phyloP scores from a whole-genome alignment of 1,140 invertebrate genomes.

The Thaumatotibia leucotreta region DNA sequence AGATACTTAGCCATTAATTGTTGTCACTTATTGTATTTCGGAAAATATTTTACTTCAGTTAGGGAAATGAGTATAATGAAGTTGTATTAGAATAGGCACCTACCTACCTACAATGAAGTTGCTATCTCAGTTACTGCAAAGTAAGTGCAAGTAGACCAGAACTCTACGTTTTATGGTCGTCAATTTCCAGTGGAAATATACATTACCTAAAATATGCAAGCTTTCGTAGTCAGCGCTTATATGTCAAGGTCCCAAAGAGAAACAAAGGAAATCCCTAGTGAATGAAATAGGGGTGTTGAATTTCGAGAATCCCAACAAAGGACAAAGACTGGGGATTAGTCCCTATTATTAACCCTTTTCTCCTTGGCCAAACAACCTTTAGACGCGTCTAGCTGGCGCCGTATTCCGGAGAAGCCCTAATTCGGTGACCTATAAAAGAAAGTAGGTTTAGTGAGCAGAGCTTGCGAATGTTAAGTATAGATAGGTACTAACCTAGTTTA shows the following conservation, averaged over 20 bases:
- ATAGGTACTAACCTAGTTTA: background rate
- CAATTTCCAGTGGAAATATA: too few species aligned
- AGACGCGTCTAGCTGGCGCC: background rate
- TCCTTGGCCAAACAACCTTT: background rate
- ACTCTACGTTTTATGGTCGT: too few species aligned
- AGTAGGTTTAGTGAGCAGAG: background rate
- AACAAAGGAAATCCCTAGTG: background rate
- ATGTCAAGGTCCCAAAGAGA: background rate
- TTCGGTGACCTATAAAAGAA: conserved; percentile 1
- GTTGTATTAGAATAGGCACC: too few species aligned
- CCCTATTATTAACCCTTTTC: background rate
- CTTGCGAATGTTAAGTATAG: background rate
- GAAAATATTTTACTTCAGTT: too few species aligned
- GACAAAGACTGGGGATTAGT: background rate
- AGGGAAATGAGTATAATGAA: too few species aligned
- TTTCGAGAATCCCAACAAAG: background rate
- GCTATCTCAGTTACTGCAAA: too few species aligned
- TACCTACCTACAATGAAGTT: too few species aligned
- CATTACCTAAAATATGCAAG: background rate
- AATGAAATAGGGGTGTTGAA: background rate
- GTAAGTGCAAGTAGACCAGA: too few species aligned
- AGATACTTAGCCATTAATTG: too few species aligned
- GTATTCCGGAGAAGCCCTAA: background rate
- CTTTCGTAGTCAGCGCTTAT: background rate
- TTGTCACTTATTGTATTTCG: too few species aligned